Conservation (phyloP, 1,140 invertebrate species). For the Heliconius melpomene region DNA sequence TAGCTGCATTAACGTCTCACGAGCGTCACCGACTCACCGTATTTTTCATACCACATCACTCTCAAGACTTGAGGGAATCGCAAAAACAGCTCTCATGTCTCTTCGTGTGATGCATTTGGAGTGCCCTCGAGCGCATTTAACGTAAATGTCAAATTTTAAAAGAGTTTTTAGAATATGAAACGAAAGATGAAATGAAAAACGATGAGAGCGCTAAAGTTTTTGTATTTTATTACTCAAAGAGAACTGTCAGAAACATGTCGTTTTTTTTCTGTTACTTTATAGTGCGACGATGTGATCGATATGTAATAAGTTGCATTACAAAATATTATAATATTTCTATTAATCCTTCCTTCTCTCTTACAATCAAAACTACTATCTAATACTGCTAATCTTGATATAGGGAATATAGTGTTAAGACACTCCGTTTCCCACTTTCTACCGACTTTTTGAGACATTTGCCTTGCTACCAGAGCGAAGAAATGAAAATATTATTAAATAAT, state of each 20-base stretch:
- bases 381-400: background rate
- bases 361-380: background rate
- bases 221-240: slow-evolving; percentile 13
- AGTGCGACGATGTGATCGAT: too few species aligned
- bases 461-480: too few species aligned
- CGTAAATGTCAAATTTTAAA: slow-evolving; percentile 33
- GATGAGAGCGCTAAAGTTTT: slow-evolving; percentile 12
- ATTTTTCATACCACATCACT: slow-evolving; percentile 62
- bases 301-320: too few species aligned
- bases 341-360: background rate
- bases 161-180: background rate
- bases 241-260: too few species aligned
- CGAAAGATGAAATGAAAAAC: slow-evolving; percentile 19
- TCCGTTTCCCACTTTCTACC: too few species aligned
- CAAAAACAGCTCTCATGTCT: slow-evolving; percentile 24
- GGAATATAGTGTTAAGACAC: too few species aligned
- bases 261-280: too few species aligned
- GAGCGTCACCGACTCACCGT: slow-evolving; percentile 41
- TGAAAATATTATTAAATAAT: too few species aligned
- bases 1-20: slow-evolving; percentile 62
- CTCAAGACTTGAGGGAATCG: slow-evolving; percentile 34
- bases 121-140: slow-evolving; percentile 27
- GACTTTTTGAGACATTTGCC: too few species aligned
- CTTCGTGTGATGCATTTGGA: slow-evolving; percentile 36
- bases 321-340: too few species aligned